Base-by-base conservation (phyloP, 2,113 vertebrate species). In the Corythornis cristatus region DNA sequence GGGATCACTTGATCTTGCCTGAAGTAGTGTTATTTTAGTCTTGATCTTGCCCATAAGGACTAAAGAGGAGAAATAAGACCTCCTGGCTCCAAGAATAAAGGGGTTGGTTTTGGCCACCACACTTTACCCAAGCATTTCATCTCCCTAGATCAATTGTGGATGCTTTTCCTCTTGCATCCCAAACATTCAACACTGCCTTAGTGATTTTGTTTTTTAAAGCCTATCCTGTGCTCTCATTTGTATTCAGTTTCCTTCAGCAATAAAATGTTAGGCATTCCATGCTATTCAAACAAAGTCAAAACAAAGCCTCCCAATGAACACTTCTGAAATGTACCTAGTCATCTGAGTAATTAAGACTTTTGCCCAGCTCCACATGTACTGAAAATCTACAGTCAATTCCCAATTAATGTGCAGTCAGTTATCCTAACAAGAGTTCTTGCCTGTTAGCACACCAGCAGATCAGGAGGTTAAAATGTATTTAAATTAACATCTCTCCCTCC, bases 301-400 rank as follows among this genome's bases (percentile, higher is more conserved):
- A 90, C 68, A 92, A 90, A 96, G 74, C 73, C 17, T 94, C 58
- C 89, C 86, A 84, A 91, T 48, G 81, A 93, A 77, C 70, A 16
- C 83, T 93, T 81, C 61, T 82, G 61, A 81, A 91, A 56, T 0
- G 4, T 70, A 94, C 77, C 80, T 88, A 94, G 80, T 86, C 91
- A 93, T 95, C 88, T 95, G 90, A 83, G 74, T 93, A 96, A 96
- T 93, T 42, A 94, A 94, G 76, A 89, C 88, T 93, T 86, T 88
- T 84, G 46, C 68, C 80, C 26, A 83, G 77, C 57, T 93, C 93
- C 74, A 93, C 88, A 68, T 14, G n/a, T n/a, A 79, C 72, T 8
- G 3, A 86, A 83, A 87, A 54, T 8, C 74, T 33, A 65, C n/a
- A 35, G 45, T 58, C 73, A 78, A 76, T 40, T 86, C 65, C 56